Evolutionary conservation across 2,888 invertebrate species (phyloP), one percentile per base, ranked within the genome.

Genomic region (Ganaspis brasiliensis): DNA sequence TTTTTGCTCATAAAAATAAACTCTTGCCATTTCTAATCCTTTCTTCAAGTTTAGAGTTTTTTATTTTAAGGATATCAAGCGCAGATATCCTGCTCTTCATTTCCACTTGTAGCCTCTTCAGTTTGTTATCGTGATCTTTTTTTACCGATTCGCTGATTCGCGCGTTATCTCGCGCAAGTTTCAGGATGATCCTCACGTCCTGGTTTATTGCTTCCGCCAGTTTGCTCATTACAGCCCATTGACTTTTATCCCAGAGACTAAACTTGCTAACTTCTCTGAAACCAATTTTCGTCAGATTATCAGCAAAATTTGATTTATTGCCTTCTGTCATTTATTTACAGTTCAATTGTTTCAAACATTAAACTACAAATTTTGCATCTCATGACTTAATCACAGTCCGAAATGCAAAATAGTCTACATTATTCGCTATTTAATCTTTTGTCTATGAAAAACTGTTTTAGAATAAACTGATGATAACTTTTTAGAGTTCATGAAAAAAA

Each of bases 161-260:
- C 77, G 77, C 78, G 72, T 61, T 80, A 74, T 77, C 79, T 57
- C 71, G 75, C 72, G 75, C 80, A 49, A 71, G 72, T 16, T 52
- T 57, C 26, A 85, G 56, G 57, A 80, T 75, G 52, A 74, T 77
- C 61, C 73, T 77, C 45, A 84, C 78, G 59, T 84, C 84, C 70
- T 63, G 40, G 9, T 73, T 79, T 73, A 85, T 82, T 49, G 78
- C 81, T 49, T 73, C 78, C 72, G 82, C 59, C 76, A 86, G 52
- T 75, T 78, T 81, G 75, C 76, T 84, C 84, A 87, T 85, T 74
- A 82, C 86, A 72, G 84, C 49, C 87, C 86, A 87, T 82, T 87
- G 85, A 78, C 81, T 86, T 26, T 75, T 77, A 72, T 80, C 83
- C 79, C 83, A 83, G 78, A 86, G 81, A 77, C 83, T 82, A 26